Percentiles rank a stretch among this genome's conserved stretches.
Evolutionary conservation across 1,140 invertebrate genomes (phyloP).

Genomic region (Neuroterus valhalla): DNA sequence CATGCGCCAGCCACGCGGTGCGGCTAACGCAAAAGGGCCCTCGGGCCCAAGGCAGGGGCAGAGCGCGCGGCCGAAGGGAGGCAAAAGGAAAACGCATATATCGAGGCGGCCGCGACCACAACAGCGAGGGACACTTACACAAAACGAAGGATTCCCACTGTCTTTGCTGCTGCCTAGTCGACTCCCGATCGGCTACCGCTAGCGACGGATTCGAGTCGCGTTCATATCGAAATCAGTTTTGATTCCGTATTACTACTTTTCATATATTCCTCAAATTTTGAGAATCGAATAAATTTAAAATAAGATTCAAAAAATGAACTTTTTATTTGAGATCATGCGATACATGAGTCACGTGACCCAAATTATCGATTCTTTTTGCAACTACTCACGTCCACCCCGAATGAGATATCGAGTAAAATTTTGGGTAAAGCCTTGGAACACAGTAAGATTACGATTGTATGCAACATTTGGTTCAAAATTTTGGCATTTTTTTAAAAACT

Average conservation of each 20-base stretch:
- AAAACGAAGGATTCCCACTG: slow-evolving; percentile 61
- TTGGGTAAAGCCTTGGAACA: too few relatives aligned
- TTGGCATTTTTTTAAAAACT: too few relatives aligned
- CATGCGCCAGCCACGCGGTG: slow-evolving; percentile 64
- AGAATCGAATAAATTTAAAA: slow-evolving; percentile 7
- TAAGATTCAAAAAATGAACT: too few relatives aligned
- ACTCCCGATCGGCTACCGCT: slow-evolving; percentile 64
- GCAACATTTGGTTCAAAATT: too few relatives aligned
- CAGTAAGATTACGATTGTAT: too few relatives aligned
- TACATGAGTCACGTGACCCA: too few relatives aligned
- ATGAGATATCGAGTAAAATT: too few relatives aligned
- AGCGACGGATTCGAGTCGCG: slow-evolving; percentile 57
- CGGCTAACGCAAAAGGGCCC: slow-evolving; percentile 68
- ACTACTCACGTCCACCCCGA: too few relatives aligned
- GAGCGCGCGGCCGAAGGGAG: slow-evolving; percentile 53
- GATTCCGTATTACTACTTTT: not conserved
- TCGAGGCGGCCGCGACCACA: slow-evolving; percentile 55
- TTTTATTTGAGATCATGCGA: too few relatives aligned
- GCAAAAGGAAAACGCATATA: slow-evolving; percentile 70
- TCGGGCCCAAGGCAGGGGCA: slow-evolving; percentile 46
- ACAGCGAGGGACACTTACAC: slow-evolving; percentile 57
- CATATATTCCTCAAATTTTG: slow-evolving; percentile 29
- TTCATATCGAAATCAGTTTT: slow-evolving; percentile 38
- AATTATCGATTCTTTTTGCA: too few relatives aligned
- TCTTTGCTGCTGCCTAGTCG: slow-evolving; percentile 54